A percentile compares a stretch with the other conserved stretches of the same genome.
These are phyloP conservation scores for Orthosia gothica DNA, from an alignment of 2,888 invertebrate genomes.

Conservation along the genomic window DNA sequence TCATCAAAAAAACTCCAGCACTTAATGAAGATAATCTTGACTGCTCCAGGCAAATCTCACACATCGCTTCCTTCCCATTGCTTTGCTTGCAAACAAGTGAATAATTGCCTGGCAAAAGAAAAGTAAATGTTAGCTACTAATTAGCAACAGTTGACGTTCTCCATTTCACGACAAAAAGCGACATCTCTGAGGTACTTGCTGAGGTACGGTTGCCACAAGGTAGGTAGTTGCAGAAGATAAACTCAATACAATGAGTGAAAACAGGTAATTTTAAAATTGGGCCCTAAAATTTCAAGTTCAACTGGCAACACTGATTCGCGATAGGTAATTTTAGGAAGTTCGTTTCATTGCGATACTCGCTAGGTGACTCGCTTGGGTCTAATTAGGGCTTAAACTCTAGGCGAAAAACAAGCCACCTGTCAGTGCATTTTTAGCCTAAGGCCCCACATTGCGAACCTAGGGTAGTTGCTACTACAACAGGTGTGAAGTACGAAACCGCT, in stretches of 20 bases:
- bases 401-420: too few relatives aligned
- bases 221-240: neutral
- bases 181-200: slow-evolving; percentile 64
- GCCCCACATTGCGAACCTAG: too few relatives aligned
- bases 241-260: neutral
- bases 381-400: too few relatives aligned
- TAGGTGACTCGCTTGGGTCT: too few relatives aligned
- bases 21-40: neutral
- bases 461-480: too few relatives aligned
- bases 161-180: slow-evolving; percentile 72
- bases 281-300: too few relatives aligned
- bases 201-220: slow-evolving; percentile 49
- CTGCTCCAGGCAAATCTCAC: slow-evolving; percentile 14
- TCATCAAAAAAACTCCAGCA: neutral
- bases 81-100: slow-evolving; percentile 31
- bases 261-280: too few relatives aligned
- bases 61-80: neutral
- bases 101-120: slow-evolving; percentile 47
- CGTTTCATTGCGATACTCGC: too few relatives aligned
- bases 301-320: too few relatives aligned
- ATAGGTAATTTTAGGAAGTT: too few relatives aligned
- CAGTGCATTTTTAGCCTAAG: too few relatives aligned
- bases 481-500: too few relatives aligned
- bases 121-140: slow-evolving; percentile 70
- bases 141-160: slow-evolving; percentile 74